Percentiles rank a stretch among this genome's conserved stretches.
phyloP scores from a whole-genome alignment of 1,140 invertebrate genomes.

The Polypedilum pembai region DNA sequence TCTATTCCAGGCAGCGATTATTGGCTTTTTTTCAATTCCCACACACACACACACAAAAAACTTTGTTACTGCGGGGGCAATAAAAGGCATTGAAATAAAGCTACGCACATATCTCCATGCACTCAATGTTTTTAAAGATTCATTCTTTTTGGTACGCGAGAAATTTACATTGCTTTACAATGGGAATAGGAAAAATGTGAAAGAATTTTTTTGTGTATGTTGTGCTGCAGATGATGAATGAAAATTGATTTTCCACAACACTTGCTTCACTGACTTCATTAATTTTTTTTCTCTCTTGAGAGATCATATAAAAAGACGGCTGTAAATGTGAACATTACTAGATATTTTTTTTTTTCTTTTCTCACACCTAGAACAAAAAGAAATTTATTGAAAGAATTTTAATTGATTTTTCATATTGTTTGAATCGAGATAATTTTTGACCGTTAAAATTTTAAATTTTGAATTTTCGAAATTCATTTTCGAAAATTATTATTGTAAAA shows the following conservation, averaged over 20 bases:
- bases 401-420: no score
- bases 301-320: no score
- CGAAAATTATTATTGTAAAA: no score
- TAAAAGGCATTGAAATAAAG: neutral
- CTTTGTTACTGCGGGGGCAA: neutral
- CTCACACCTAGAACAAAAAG: no score
- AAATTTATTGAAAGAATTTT: no score
- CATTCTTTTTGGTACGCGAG: neutral
- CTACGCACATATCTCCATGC: neutral
- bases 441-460: no score
- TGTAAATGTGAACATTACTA: no score
- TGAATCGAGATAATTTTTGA: no score
- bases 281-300: no score
- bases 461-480: no score
- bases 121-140: neutral
- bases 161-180: neutral
- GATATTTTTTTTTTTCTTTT: no score
- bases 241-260: constrained; percentile 18
- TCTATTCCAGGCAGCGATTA: neutral
- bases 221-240: constrained; percentile 5
- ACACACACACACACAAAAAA: neutral
- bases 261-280: constrained; percentile 7
- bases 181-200: neutral
- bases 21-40: neutral
- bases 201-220: neutral